Base-by-base conservation (phyloP, 2,113 vertebrate genomes). In the Trochalopteron elliotii region DNA sequence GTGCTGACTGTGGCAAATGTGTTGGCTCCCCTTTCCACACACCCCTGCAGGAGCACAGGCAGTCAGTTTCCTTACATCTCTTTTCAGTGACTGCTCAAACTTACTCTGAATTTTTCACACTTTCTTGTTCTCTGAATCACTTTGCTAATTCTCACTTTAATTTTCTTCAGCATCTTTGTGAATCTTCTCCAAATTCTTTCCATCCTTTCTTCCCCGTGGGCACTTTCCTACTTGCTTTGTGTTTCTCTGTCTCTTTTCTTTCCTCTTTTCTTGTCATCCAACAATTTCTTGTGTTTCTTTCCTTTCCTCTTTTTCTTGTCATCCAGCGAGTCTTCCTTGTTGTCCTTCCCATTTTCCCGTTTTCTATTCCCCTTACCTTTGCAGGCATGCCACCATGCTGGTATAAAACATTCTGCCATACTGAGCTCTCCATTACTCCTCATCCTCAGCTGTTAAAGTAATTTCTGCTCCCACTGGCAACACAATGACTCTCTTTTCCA, bases 1-100 rank as follows among this genome's bases (percentile, higher is more conserved):
- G 4, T 44, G 23, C 12, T 76, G 53, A 44, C 17, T 0, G 0
- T 30, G 21, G 30, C 11, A 72, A 69, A 76, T 23, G 0, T 9
- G 10, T 11, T 12, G 2, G 13, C 3, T 76, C 25, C 12, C 12
- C 27, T 83, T 24, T 37, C 17, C 28, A 40, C 12, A 1, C 4
- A 31, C 23, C 11, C 37, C 19, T 50, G 15, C 4, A 5, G 16
- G 22, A 77, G 22, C 2, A 77, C 10, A 50, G 15, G 1, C 20
- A 25, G 17, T 11, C 1, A 1, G n/a, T 20, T 89, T 50, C 31
- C 9, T 22, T 47, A 7, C 3, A 0, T 56, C 15, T 78, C 22
- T 59, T 86, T 75, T n/a, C 74, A 71, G 23, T 39, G n/a, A 7
- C 39, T 64, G 8, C 7, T 94, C 31, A 44, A 47, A 49, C 15